A percentile compares a stretch with the other conserved stretches of the same genome.
Evolutionary conservation across 2,113 vertebrate genomes (phyloP).

Genomic region (Peucedramus taeniatus): DNA sequence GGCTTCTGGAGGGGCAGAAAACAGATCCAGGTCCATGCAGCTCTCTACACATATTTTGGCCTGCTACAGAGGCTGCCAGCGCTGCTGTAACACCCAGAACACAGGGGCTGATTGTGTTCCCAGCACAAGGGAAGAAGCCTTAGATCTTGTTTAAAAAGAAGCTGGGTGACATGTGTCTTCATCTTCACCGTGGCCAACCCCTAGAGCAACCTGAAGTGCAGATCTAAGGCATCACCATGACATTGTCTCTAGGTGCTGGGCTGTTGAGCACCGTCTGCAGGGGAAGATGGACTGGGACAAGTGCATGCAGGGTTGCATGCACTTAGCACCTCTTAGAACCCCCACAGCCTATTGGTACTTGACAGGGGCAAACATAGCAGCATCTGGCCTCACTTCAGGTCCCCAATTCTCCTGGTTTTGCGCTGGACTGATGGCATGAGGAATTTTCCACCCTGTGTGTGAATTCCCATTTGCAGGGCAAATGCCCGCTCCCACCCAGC

Average conservation of each 20-base stretch:
- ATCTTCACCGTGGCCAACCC: rapidly evolving
- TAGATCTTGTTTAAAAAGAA: background rate
- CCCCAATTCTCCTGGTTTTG: background rate
- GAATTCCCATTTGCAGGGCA: background rate
- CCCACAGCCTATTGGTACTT: background rate
- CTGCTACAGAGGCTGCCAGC: background rate
- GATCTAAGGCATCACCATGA: background rate
- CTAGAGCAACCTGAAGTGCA: background rate
- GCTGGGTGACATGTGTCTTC: background rate
- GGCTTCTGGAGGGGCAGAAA: background rate
- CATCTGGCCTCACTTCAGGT: background rate
- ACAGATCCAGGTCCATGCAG: background rate
- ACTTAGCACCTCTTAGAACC: background rate
- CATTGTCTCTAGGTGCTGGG: too few species aligned
- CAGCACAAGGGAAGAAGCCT: background rate
- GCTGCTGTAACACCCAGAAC: background rate
- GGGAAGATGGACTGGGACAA: background rate
- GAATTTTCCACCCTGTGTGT: background rate
- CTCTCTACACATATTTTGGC: background rate
- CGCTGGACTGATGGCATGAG: background rate
- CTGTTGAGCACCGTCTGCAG: rapidly evolving
- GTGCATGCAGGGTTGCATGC: background rate
- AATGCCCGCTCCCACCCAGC: background rate
- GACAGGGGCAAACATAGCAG: background rate
- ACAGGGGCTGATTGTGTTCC: background rate